Evolutionary conservation across 2,113 vertebrate genomes (phyloP).

Genomic region (Pogonocichla stellata): DNA sequence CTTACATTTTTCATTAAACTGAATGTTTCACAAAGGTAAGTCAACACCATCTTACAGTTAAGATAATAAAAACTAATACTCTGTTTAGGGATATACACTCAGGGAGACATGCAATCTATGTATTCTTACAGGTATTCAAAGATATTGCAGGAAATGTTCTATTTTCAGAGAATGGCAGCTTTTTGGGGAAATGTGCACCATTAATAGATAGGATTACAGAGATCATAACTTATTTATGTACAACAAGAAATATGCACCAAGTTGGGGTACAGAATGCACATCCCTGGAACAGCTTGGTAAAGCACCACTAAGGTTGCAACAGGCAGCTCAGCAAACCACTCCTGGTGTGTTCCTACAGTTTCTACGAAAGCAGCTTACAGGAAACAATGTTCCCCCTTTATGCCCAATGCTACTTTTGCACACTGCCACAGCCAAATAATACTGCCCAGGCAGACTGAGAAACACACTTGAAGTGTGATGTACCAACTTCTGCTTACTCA

Average conservation of each 20-base stretch:
- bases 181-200: neutral
- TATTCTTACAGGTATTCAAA: neutral
- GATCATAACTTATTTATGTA: neutral
- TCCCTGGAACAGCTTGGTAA: neutral
- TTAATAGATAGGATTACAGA: neutral
- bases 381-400: neutral
- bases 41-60: neutral
- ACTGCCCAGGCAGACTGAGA: neutral
- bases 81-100: neutral
- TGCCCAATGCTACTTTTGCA: neutral
- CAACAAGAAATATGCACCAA: neutral
- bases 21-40: neutral
- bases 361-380: neutral
- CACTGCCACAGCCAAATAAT: neutral
- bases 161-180: neutral
- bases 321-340: neutral
- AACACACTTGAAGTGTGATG: neutral
- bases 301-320: neutral
- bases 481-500: neutral
- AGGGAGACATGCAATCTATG: rapidly evolving
- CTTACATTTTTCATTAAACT: neutral
- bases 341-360: neutral
- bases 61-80: neutral
- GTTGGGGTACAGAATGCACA: neutral
- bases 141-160: neutral